Conservation (phyloP, 2,888 invertebrate species). For the Lydus trimaculatus region DNA sequence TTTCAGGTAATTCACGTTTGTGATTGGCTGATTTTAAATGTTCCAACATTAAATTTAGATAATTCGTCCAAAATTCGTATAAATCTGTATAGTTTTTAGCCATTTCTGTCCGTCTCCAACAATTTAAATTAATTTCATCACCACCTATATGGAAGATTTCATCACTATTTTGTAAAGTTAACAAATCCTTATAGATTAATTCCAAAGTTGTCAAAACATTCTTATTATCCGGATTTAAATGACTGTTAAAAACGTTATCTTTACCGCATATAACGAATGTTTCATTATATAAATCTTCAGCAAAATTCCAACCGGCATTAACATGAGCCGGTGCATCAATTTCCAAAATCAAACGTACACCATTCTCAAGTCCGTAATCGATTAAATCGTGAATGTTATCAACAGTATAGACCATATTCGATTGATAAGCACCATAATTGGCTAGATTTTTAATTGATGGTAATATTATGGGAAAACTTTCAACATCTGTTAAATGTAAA, state of each 20-base stretch:
- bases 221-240: constrained; percentile 79
- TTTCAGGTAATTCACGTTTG: constrained; percentile 59
- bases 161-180: constrained; percentile 74
- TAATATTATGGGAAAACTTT: constrained; percentile 86
- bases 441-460: constrained; percentile 76
- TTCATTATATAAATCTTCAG: constrained; percentile 71
- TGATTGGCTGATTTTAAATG: constrained; percentile 68
- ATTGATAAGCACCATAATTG: constrained; percentile 83
- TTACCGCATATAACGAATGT: constrained; percentile 78
- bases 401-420: constrained; percentile 69
- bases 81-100: constrained; percentile 69
- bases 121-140: constrained; percentile 78
- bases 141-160: constrained; percentile 83
- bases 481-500: constrained; percentile 87
- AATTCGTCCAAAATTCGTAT: constrained; percentile 75
- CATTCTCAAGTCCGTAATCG: constrained; percentile 76
- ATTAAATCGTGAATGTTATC: constrained; percentile 75
- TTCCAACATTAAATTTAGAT: constrained; percentile 68
- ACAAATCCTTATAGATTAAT: constrained; percentile 75
- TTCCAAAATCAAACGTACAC: constrained; percentile 85
- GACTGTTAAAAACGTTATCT: constrained; percentile 77
- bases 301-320: constrained; percentile 82
- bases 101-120: constrained; percentile 66
- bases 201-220: constrained; percentile 73
- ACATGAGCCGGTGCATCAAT: constrained; percentile 89